phyloP scores from a whole-genome alignment of 2,797 vertebrate species.

The Catharus ustulatus region DNA sequence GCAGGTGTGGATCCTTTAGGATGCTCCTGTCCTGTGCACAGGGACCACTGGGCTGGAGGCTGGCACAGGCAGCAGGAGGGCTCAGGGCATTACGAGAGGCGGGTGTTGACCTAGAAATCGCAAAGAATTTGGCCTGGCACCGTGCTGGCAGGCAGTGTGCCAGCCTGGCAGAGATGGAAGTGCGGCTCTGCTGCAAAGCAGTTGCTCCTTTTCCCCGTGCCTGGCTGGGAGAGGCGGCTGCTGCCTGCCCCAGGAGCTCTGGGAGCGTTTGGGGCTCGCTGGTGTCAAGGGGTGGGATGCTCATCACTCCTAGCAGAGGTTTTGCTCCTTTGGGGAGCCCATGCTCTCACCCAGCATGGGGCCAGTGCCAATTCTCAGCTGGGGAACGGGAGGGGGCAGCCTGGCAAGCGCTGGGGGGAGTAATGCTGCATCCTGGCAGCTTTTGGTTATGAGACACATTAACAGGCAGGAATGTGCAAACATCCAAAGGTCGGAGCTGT shows the following conservation, averaged over 20 bases:
- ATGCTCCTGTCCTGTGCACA: not conserved
- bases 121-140: slow-evolving; percentile 40
- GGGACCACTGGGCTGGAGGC: not conserved
- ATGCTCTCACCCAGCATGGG: fast-evolving
- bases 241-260: not conserved
- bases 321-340: not conserved
- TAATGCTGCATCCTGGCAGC: slow-evolving; percentile 62
- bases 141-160: fast-evolving
- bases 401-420: slow-evolving; percentile 40
- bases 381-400: not conserved
- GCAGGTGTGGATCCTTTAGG: fast-evolving
- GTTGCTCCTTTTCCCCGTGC: fast-evolving
- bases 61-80: not conserved
- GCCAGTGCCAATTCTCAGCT: not conserved
- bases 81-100: not conserved
- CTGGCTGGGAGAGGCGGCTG: not conserved
- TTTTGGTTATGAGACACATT: slow-evolving; percentile 78
- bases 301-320: not conserved
- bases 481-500: slow-evolving; percentile 55
- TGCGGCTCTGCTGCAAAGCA: fast-evolving
- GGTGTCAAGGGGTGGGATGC: not conserved
- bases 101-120: slow-evolving; percentile 48
- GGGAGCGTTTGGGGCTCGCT: not conserved
- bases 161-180: slow-evolving; percentile 1
- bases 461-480: slow-evolving; percentile 81